Evolutionary conservation across 1,140 invertebrate species (phyloP).

Genomic region (Apis mellifera): Amel_HAv3.1 CM009931.2:7335501-7336000

Average conservation of each 20-base stretch:
- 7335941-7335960: constrained; percentile 68
- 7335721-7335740: constrained; percentile 27
- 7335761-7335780: constrained; percentile 58
- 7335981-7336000: constrained; percentile 49
- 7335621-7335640: constrained; percentile 39
- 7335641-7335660: constrained; percentile 55
- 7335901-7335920: constrained; percentile 47
- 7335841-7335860: not conserved
- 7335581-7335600: not conserved
- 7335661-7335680: constrained; percentile 58
- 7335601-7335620: constrained; percentile 32
- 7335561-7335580: not conserved
- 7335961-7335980: constrained; percentile 73
- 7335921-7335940: constrained; percentile 64
- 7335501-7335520: no score
- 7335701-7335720: constrained; percentile 14
- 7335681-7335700: constrained; percentile 19
- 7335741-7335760: constrained; percentile 62
- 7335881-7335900: constrained; percentile 19
- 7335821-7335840: not conserved
- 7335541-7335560: not conserved
- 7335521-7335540: not conserved
- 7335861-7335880: constrained; percentile 49
- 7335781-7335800: constrained; percentile 63
- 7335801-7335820: constrained; percentile 54